Conservation (phyloP, 2,797 vertebrate species). For the Gambusia yucatana region DNA sequence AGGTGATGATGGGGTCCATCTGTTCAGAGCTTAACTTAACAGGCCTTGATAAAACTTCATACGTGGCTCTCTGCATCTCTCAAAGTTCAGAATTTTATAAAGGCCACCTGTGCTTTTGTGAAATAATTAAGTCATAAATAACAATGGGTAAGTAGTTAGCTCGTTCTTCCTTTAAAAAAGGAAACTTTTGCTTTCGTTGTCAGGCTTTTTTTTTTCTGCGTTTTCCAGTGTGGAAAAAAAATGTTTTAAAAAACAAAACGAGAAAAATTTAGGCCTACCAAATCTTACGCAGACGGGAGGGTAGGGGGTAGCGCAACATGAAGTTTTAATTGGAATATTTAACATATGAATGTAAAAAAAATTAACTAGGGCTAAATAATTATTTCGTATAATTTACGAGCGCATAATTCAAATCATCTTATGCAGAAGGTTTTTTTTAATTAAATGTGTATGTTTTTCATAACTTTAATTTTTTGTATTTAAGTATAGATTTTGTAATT, state of each 20-base stretch:
- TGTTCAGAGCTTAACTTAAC: not conserved
- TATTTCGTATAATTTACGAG: not conserved
- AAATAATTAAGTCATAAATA: not conserved
- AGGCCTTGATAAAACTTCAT: not conserved
- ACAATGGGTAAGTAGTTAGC: not conserved
- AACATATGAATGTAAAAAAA: not conserved
- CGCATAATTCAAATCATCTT: not conserved
- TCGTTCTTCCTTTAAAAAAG: not conserved
- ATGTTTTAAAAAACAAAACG: not conserved
- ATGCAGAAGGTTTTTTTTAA: not conserved
- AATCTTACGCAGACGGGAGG: not conserved
- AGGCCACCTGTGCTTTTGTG: not conserved
- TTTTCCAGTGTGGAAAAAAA: not conserved
- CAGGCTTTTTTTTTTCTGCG: not conserved
- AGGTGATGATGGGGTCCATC: not conserved
- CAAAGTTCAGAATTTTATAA: not conserved
- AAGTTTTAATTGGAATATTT: not conserved
- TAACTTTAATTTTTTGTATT: not conserved
- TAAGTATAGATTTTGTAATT: not conserved
- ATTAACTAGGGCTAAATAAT: not conserved
- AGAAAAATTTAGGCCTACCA: not conserved
- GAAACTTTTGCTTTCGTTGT: not conserved
- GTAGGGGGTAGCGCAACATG: too few relatives aligned
- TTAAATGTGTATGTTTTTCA: not conserved
- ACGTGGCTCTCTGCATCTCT: not conserved